Base-by-base conservation (phyloP, 2,113 vertebrate genomes). In the Pardalotus punctatus region DNA sequence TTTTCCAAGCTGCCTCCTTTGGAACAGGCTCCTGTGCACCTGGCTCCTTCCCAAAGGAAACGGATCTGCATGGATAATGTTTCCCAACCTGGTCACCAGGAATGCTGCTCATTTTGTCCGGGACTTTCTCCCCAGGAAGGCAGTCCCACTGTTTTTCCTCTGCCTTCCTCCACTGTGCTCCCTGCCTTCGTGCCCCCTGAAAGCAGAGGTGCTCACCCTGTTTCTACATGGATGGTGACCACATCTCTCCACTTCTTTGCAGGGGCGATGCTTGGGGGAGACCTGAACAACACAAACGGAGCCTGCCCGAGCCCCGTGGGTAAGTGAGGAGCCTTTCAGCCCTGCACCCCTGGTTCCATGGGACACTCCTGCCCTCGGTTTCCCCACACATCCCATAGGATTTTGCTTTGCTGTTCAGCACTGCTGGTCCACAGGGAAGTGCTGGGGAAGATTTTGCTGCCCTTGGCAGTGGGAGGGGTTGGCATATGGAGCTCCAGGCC, bases 291-390 rank as follows among this genome's bases (percentile, higher is more conserved):
- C 96, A 99, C 99, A 3, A 99, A 99, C 0, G 99, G 99, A 96
- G 99, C 98, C 57, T 99, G 99, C 72, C 99, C 99, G 2, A 99
- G 99, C 95, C 99, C 99, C 14, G 99, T 99, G 33, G 98, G 99
- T 99, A 95, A 99, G 99, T 99, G 7, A 13, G 17, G 76, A 69
- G 42, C 48, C 64, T 17, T 33, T 22, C 87, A 69, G 48, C 81
- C 62, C 45, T 1, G 0, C 0, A 0, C 22, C 47, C 69, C 43
- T 23, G 16, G 54, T 51, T 81, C n/a, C 1, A 0, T 13, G 56
- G 29, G 28, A 14, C 3, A 0, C 38, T 61, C 60, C 28, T 8
- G 47, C 72, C 58, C 80, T 83, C 3, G 0, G 20, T 82, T 82
- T 82, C 61, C 89, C 81, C 56, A 5, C 3, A 0, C 1, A 1